Evolutionary conservation across 92 coral and sea anemone species (phyloP).

Genomic region (Parazoanthus darwini): DNA sequence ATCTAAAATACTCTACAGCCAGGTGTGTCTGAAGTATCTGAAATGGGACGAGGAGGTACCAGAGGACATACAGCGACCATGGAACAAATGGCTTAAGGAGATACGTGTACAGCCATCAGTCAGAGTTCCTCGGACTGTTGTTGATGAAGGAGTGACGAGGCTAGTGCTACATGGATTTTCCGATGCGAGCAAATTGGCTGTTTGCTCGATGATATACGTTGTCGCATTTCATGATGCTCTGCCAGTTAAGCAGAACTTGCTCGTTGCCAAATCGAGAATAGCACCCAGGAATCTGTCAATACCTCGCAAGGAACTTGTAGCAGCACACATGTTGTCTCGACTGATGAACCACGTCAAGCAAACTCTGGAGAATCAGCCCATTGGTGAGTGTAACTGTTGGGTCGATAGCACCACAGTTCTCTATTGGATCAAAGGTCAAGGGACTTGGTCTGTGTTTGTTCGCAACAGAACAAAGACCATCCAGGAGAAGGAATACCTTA

Average conservation of each 20-base stretch:
- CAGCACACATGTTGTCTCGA: too few relatives aligned
- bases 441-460: conserved; percentile 54
- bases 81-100: conserved; percentile 51
- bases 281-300: conserved; percentile 52
- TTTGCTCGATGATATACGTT: conserved; percentile 50
- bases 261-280: conserved; percentile 54
- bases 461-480: conserved; percentile 58
- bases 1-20: too few relatives aligned
- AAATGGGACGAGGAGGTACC: conserved; percentile 64
- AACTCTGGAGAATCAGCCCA: too few relatives aligned
- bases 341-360: too few relatives aligned
- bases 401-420: conserved; percentile 59
- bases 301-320: conserved; percentile 55
- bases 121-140: conserved; percentile 65
- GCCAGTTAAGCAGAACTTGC: conserved; percentile 49
- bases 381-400: conserved; percentile 44
- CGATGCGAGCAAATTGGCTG: conserved; percentile 62
- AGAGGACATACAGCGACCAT: conserved; percentile 38
- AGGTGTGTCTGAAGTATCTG: conserved; percentile 40
- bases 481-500: conserved; percentile 38
- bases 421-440: conserved; percentile 51
- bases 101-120: conserved; percentile 35
- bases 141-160: conserved; percentile 1
- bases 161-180: conserved; percentile 57
- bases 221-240: conserved; percentile 39